phyloP scores from a whole-genome alignment of 1,140 invertebrate species.

The Gryllus bimaculatus region DNA sequence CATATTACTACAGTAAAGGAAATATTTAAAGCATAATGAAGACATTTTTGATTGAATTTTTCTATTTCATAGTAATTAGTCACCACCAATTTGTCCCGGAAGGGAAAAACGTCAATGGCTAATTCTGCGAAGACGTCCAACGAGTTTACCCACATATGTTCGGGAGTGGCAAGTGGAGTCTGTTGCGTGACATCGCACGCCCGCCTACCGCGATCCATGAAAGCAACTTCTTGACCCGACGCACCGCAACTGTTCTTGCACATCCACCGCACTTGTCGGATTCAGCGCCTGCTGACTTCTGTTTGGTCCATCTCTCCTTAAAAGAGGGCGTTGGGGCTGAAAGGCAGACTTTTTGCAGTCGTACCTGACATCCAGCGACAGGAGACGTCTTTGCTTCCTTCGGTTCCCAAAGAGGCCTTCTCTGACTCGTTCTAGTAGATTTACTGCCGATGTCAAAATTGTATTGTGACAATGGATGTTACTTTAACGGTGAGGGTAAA shows the following conservation, averaged over 20 bases:
- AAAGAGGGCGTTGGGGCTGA: background rate
- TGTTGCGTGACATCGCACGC: background rate
- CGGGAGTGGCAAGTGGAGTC: constrained; percentile 14
- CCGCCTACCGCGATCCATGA: background rate
- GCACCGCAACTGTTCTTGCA: background rate
- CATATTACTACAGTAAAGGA: no score
- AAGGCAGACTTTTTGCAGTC: background rate
- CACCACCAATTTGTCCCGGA: constrained; percentile 8
- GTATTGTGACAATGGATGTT: no score
- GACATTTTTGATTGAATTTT: background rate
- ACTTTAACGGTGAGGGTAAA: no score
- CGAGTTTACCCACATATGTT: constrained; percentile 9
- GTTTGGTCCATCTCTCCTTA: background rate
- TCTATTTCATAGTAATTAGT: constrained; percentile 6
- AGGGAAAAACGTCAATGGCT: background rate
- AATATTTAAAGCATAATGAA: no score
- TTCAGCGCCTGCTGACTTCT: background rate
- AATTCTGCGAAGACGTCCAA: background rate
- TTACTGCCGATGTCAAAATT: background rate
- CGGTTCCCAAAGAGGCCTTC: background rate
- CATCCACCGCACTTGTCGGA: background rate
- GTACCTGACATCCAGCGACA: background rate
- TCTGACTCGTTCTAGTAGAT: background rate
- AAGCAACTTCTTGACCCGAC: background rate
- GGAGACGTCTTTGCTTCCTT: background rate